These are phyloP conservation scores for Chlamydotis undulata DNA, from an alignment of 2,113 vertebrate species.

Conservation along the genomic window DNA sequence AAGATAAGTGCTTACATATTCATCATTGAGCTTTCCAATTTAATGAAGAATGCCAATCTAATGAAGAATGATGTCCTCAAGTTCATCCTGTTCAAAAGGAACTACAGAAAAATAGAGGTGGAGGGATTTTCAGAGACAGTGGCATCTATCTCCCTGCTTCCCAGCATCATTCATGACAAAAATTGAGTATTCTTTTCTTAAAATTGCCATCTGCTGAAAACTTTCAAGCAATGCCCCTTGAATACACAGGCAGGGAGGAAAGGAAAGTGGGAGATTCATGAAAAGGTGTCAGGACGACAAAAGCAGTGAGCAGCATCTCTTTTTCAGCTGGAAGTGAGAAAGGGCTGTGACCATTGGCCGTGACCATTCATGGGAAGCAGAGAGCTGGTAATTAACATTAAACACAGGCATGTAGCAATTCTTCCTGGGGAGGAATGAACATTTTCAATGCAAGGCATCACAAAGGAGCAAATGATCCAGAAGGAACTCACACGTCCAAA, in stretches of 20 bases:
- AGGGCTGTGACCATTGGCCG: fast-evolving
- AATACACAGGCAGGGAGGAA: neutral
- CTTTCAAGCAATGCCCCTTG: neutral
- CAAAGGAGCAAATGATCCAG: neutral
- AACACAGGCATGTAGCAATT: neutral
- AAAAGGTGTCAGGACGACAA: neutral
- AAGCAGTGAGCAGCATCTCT: neutral
- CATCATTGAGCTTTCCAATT: neutral
- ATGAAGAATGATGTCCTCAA: neutral
- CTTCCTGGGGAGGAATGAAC: neutral
- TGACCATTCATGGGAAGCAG: neutral
- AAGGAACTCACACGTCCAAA: neutral
- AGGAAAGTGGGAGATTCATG: neutral
- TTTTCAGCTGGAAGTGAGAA: neutral
- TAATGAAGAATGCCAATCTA: neutral
- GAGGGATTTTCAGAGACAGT: neutral
- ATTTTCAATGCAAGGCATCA: neutral
- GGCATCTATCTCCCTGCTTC: neutral
- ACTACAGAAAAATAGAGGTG: neutral
- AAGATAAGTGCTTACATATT: neutral
- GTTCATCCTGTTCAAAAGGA: neutral
- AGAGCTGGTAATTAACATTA: neutral
- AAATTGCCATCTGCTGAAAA: neutral
- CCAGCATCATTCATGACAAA: neutral
- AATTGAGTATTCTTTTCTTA: neutral